Evolutionary conservation across 2,797 vertebrate genomes (phyloP).

Genomic region (Lerista edwardsae): DNA sequence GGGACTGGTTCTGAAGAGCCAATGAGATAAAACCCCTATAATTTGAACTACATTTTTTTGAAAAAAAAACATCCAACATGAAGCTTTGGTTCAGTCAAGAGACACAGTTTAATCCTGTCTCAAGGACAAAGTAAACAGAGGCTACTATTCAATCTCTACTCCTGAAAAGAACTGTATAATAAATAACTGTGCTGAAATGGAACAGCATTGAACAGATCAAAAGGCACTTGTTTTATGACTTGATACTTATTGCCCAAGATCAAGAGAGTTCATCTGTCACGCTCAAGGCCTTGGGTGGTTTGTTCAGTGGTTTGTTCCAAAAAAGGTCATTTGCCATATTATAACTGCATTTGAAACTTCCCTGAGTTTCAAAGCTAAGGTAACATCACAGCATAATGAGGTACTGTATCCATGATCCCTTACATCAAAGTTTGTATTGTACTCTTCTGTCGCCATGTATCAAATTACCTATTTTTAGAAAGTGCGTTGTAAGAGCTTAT

Average conservation of each 20-base stretch:
- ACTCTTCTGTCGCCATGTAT: background rate
- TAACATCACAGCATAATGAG: too few species aligned
- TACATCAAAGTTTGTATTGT: background rate
- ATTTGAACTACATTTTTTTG: background rate
- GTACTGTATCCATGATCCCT: background rate
- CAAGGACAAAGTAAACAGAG: constrained; percentile 71
- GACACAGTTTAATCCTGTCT: constrained; percentile 46
- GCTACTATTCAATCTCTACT: constrained; percentile 45
- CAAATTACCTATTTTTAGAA: background rate
- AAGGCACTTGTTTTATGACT: constrained; percentile 29
- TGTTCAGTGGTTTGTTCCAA: background rate
- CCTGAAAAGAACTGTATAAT: constrained; percentile 43
- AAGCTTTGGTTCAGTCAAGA: constrained; percentile 27
- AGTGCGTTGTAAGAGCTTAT: background rate
- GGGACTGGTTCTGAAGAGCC: background rate
- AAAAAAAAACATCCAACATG: background rate
- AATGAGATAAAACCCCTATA: background rate
- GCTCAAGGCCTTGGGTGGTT: background rate
- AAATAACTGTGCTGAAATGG: constrained; percentile 54
- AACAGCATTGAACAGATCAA: constrained; percentile 48
- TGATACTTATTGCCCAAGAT: background rate
- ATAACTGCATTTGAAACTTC: background rate
- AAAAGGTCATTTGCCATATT: background rate
- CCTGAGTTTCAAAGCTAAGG: background rate
- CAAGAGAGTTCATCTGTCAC: background rate